Evolutionary conservation across 2,888 invertebrate species (phyloP), one percentile per base, ranked within the genome.

Genomic region (Catocala fraxini): DNA sequence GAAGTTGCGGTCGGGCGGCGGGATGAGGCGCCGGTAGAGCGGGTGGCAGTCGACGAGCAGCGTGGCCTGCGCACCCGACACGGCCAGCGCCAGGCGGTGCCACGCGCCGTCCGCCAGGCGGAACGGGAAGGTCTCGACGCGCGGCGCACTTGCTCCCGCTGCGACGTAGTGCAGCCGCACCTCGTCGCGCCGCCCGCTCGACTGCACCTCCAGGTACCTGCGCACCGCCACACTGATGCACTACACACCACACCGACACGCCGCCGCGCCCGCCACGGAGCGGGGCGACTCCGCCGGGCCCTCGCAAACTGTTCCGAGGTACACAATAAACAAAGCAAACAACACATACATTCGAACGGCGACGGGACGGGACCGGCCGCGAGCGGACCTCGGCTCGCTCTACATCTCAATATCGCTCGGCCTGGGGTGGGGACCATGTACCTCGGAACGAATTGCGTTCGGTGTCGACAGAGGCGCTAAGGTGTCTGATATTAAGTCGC

Each of bases 161-260:
- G 96, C 96, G 89, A 96, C 96, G 92, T 97, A 98, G 93, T 97
- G 97, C 87, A 98, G 95, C 77, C 98, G 96, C 85, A 98, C 96
- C 93, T 98, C 98, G 91, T 98, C 97, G 84, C 97, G 96, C 72
- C 97, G 96, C 77, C 98, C 98, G 92, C 97, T 97, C 87, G 98
- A 98, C 95, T 98, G 98, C 92, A 98, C 95, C 95, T 98, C 98
- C 95, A 98, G 95, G 95, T 97, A 97, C 95, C 98, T 97, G 94
- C 82, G 88, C 86, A 84, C 78, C 82, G 77, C 82, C 81, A 78
- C 81, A 82, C 77, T 77, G 79, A 77, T 79, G 82, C 86, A 82
- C 78, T 80, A 84, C 82, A 84, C 82, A 77, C 77, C 75, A 70
- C 73, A 61, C 79, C 72, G 59, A 73, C 77, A 63, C 75, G 70